phyloP scores from a whole-genome alignment of 2,888 invertebrate species.

The Eueremaeus valkanovi region DNA sequence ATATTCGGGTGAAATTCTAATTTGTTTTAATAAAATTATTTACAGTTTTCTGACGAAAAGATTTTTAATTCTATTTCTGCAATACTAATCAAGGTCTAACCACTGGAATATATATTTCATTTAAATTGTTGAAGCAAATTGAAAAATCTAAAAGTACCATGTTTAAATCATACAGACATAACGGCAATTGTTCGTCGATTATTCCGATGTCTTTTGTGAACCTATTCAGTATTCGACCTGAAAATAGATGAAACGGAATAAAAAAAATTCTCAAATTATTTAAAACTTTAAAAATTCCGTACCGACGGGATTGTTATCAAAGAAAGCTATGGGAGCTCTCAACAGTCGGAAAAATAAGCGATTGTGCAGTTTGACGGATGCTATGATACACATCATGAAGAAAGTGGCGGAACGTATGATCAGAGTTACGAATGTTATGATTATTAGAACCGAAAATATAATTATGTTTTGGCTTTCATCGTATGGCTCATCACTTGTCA shows the following conservation, averaged over 20 bases:
- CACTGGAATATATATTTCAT: too few relatives aligned
- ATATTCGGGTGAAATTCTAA: too few relatives aligned
- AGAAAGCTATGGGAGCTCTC: conserved; percentile 54
- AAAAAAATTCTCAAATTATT: neutral
- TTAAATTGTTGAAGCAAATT: too few relatives aligned
- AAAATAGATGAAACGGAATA: conserved; percentile 5
- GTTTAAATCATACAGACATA: conserved; percentile 44
- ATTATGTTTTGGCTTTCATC: too few relatives aligned
- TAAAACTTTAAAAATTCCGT: neutral
- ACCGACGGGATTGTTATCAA: conserved; percentile 55
- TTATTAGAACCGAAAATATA: conserved; percentile 7
- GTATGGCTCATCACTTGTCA: neutral
- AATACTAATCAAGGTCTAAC: too few relatives aligned
- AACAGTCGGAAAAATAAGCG: conserved; percentile 51
- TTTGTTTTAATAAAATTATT: too few relatives aligned
- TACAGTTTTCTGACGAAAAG: neutral
- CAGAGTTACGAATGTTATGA: conserved; percentile 42
- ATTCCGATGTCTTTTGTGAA: conserved; percentile 46
- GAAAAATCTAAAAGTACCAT: too few relatives aligned
- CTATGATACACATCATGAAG: conserved; percentile 47
- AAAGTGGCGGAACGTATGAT: conserved; percentile 44
- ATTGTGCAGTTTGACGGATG: conserved; percentile 46
- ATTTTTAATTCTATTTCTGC: too few relatives aligned
- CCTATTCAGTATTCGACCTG: conserved; percentile 46
- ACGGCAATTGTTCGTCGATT: conserved; percentile 46